Base-by-base conservation (phyloP, 1,140 invertebrate genomes). In the Nebria ingens region DNA sequence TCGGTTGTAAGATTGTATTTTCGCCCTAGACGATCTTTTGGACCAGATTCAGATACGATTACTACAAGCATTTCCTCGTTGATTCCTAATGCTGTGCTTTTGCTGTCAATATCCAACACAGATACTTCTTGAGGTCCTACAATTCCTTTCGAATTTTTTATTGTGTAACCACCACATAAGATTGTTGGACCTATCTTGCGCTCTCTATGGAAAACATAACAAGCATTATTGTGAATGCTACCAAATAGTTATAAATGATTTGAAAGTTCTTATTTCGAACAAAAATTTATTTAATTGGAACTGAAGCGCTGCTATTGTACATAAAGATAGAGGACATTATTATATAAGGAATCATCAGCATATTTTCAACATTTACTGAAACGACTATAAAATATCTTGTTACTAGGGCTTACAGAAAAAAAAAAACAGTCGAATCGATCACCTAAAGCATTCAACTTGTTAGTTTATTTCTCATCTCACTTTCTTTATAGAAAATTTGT, bases 141-240 rank as follows among this genome's bases (percentile, higher is more conserved):
- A 1, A 51, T 56, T 1, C 64, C 64, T n/a, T 54, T 60, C 1
- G 65, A 60, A 9, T 65, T 57, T n/a, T 54, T 51, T 3, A 68
- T 52, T 15, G 58, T 55, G 51, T 67, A 68, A 13, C 13, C 17
- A 51, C 50, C 19, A 21, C 19, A 51, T 4, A 17, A 6, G 21
- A 51, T 21, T 13, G 21, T 2, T 21, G 50, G 2, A 21, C 50
- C 50, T 13, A 51, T 17, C 12, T 50, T 19, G 19, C 13, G 12
- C 19, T 17, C 45, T 19, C 45, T 50, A 2, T n/a, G n/a, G n/a
- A n/a, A n/a, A n/a, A n/a, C n/a, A n/a, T n/a, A n/a, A n/a, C n/a
- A n/a, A n/a, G n/a, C n/a, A n/a, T n/a, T n/a, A n/a, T n/a, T n/a
- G n/a, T n/a, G n/a, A n/a, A n/a, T n/a, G n/a, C n/a, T n/a, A n/a